A percentile compares a stretch with the other conserved stretches of the same genome.
These are phyloP conservation scores for Trichoplusia ni DNA, from an alignment of 1,140 invertebrate genomes.

Conservation along the genomic window DNA sequence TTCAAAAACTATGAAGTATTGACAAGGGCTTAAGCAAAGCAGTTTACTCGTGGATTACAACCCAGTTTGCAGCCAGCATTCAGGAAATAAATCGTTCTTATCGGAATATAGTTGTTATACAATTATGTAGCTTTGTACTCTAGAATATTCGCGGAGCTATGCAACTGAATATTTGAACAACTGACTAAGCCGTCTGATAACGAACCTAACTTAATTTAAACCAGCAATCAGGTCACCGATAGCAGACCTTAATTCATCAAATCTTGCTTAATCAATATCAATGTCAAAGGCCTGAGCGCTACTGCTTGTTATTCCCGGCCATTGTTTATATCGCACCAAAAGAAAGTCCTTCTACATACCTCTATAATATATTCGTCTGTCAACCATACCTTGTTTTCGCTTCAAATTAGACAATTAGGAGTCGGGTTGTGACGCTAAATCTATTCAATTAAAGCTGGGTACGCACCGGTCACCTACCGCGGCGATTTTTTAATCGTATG, in stretches of 20 bases:
- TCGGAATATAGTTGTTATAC: too few species aligned
- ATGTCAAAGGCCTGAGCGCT: constrained; percentile 45
- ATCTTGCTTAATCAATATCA: constrained; percentile 38
- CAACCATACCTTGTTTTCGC: constrained; percentile 75
- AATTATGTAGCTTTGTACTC: too few species aligned
- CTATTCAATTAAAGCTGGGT: constrained; percentile 78
- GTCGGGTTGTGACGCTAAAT: constrained; percentile 68
- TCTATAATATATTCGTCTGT: constrained; percentile 74
- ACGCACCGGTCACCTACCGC: constrained; percentile 75
- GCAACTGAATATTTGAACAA: too few species aligned
- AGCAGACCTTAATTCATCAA: constrained; percentile 25
- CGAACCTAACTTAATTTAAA: too few species aligned
- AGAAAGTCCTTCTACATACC: constrained; percentile 78
- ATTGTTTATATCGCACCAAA: constrained; percentile 71
- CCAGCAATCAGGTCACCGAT: too few species aligned
- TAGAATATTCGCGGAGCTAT: too few species aligned
- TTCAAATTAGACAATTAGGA: constrained; percentile 80
- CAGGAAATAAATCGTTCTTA: too few species aligned
- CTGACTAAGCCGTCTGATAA: background rate
- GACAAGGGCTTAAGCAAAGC: too few species aligned
- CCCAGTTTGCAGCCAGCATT: too few species aligned
- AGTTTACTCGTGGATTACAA: too few species aligned
- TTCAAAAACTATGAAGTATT: too few species aligned
- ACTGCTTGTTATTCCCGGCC: constrained; percentile 68
- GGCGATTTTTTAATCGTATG: constrained; percentile 79